phyloP scores from a whole-genome alignment of 2,113 vertebrate genomes.

The Nanorana parkeri region DNA sequence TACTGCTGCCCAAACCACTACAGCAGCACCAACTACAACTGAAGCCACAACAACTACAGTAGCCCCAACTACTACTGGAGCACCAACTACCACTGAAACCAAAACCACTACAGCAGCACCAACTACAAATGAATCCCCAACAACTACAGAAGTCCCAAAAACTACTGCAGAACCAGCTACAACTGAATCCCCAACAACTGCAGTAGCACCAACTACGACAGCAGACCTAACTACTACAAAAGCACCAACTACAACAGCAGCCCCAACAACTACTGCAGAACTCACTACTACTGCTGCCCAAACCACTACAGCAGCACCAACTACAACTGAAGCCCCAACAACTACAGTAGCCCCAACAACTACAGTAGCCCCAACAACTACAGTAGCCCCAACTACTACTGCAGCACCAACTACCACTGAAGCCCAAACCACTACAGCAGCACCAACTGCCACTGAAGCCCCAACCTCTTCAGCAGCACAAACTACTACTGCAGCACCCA shows the following conservation, averaged over 20 bases:
- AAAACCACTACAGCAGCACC: background rate
- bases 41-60: background rate
- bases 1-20: background rate
- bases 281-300: background rate
- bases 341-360: background rate
- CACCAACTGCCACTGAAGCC: background rate
- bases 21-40: background rate
- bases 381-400: background rate
- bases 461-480: background rate
- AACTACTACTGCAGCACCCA: too few species aligned
- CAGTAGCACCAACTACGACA: background rate
- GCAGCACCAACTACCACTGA: background rate
- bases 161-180: background rate
- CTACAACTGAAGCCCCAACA: background rate
- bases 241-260: background rate
- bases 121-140: too few species aligned
- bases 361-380: background rate
- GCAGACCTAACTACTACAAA: background rate
- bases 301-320: background rate
- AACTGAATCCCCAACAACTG: background rate
- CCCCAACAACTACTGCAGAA: background rate
- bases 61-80: background rate
- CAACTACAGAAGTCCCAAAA: too few species aligned
- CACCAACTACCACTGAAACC: background rate
- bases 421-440: background rate